phyloP scores from a whole-genome alignment of 2,888 invertebrate genomes.

The Oligia strigilis region DNA sequence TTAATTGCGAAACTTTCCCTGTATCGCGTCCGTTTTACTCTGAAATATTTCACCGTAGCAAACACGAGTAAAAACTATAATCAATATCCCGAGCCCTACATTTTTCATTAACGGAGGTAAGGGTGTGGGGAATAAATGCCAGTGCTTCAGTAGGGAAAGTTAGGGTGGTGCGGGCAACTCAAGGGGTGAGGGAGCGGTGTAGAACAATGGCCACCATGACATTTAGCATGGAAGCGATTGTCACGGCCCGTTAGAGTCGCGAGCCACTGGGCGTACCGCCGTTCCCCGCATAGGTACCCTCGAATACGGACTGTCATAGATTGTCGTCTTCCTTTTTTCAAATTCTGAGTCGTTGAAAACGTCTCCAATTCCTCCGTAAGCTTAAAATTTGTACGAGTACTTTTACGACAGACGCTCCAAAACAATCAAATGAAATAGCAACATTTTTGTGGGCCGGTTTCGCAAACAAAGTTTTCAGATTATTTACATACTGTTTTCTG shows the following conservation, averaged over 20 bases:
- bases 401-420: constrained; percentile 32
- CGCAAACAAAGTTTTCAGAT: constrained; percentile 55
- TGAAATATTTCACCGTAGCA: constrained; percentile 58
- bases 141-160: constrained; percentile 81
- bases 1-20: constrained; percentile 59
- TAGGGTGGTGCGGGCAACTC: constrained; percentile 73
- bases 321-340: constrained; percentile 71
- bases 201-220: constrained; percentile 90
- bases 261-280: constrained; percentile 85
- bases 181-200: constrained; percentile 72
- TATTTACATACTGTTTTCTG: constrained; percentile 61
- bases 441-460: constrained; percentile 53
- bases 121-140: constrained; percentile 85
- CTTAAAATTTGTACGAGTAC: constrained; percentile 47
- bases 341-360: constrained; percentile 42
- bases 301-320: constrained; percentile 80
- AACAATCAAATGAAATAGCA: constrained; percentile 53
- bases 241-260: constrained; percentile 87
- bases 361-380: constrained; percentile 37
- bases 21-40: constrained; percentile 45
- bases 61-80: constrained; percentile 71
- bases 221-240: constrained; percentile 90
- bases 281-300: constrained; percentile 79
- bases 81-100: constrained; percentile 80
- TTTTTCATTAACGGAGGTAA: constrained; percentile 84